Base-by-base conservation (phyloP, 1,140 invertebrate genomes). In the Octopus bimaculoides region DNA sequence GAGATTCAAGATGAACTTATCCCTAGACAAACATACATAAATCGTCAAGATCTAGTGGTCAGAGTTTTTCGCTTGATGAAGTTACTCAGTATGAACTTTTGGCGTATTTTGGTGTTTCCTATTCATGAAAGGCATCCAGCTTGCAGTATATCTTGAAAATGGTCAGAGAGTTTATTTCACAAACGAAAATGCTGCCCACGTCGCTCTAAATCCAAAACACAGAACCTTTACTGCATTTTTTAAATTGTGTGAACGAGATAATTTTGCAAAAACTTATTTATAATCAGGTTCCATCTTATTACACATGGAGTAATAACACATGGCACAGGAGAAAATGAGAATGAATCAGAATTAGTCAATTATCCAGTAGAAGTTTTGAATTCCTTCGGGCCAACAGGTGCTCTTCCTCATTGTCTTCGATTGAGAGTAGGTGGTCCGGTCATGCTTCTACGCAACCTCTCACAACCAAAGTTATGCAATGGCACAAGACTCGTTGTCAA, bases 61-160 rank as follows among this genome's bases (percentile, higher is more conserved):
- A 74, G 73, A 74, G 73, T 74, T 74, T 74, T 74, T 74, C 17
- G 73, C 1, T 52, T 20, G 76, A 84, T 85, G 75, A 84, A 73
- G 79, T 83, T 61, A 20, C 12, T 7, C 69, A 69, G 77, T 83
- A 80, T 75, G 76, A 83, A 80, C 20, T 17, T 26, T 79, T 78
- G n/a, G 41, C 76, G 52, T 71, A 81, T 54, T 80, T 54, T 81
- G 75, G 77, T 52, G 54, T 73, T 74, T 74, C 73, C 73, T 3
- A 74, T 74, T 20, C 73, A 74, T 74, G 73, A 26, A 74, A 74
- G 17, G n/a, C 79, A 79, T 78, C 82, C 69, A 61, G 14, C n/a
- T 82, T 66, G n/a, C 78, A 54, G 77, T 83, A 41, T 61, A 82
- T 73, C 55, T 83, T 52, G 78, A 80, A 71, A 81, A 80, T 78